Percentiles rank a stretch among this genome's conserved stretches.
phyloP scores from a whole-genome alignment of 2,888 invertebrate species.

The Helobdella robusta region DNA sequence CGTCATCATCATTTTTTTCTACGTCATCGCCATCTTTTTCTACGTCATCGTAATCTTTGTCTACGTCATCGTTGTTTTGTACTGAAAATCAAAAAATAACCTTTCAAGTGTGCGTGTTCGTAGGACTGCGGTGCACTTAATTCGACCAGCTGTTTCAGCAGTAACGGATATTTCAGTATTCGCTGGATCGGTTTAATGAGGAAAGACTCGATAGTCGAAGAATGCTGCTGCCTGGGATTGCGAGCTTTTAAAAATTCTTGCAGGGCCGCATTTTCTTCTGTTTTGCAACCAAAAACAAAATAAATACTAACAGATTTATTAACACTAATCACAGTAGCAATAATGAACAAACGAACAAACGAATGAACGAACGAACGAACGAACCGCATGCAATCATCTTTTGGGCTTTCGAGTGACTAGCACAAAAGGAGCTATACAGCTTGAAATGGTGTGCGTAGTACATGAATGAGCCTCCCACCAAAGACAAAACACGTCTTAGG shows the following conservation, averaged over 20 bases:
- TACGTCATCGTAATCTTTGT: too few species aligned
- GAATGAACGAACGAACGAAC: constrained; percentile 52
- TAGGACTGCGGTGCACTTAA: constrained; percentile 83
- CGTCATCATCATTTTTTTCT: too few species aligned
- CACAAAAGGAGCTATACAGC: constrained; percentile 95
- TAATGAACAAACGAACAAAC: too few species aligned
- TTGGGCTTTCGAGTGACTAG: constrained; percentile 95
- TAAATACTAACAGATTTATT: not conserved
- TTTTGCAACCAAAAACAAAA: constrained; percentile 14
- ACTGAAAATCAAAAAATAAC: too few species aligned
- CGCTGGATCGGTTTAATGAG: constrained; percentile 96
- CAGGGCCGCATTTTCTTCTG: constrained; percentile 85
- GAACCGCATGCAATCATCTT: constrained; percentile 95
- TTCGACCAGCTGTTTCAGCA: constrained; percentile 85
- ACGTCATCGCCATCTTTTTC: too few species aligned
- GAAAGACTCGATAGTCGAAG: constrained; percentile 90
- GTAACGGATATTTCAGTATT: constrained; percentile 83
- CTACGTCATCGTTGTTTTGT: too few species aligned
- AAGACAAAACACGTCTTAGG: constrained; percentile 76
- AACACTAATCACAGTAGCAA: not conserved
- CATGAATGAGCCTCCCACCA: constrained; percentile 89
- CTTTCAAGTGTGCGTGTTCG: constrained; percentile 77
- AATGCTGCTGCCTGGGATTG: constrained; percentile 92
- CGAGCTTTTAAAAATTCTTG: constrained; percentile 87
- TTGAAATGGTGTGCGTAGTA: constrained; percentile 97